Percentiles rank a stretch among this genome's conserved stretches.
Conservation (phyloP, 2,797 vertebrate genomes). For the Gymnoscopelus microlampas region DNA sequence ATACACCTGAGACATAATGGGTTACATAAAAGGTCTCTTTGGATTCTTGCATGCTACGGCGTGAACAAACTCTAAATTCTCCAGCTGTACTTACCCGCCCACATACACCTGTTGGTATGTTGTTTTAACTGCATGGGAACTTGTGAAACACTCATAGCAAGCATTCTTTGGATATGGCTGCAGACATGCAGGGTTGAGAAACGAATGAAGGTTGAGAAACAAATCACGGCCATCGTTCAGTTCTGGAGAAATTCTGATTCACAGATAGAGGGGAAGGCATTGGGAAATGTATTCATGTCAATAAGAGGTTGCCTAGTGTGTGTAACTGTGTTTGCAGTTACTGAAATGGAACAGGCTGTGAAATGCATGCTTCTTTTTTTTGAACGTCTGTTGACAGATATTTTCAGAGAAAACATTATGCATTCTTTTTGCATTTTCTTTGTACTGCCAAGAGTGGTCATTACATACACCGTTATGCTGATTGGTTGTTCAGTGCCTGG, state of each 20-base stretch:
- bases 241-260: slow-evolving; percentile 11
- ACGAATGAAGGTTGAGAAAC: slow-evolving; percentile 34
- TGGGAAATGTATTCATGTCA: slow-evolving; percentile 16
- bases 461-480: neutral
- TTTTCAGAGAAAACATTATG: slow-evolving; percentile 20
- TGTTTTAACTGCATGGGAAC: slow-evolving; percentile 34
- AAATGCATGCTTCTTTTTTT: neutral
- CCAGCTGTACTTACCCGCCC: slow-evolving; percentile 56
- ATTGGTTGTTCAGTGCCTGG: too few relatives aligned
- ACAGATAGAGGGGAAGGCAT: slow-evolving; percentile 6
- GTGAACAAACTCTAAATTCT: slow-evolving; percentile 48
- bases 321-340: neutral
- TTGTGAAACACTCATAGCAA: slow-evolving; percentile 59
- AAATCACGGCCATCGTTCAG: slow-evolving; percentile 11
- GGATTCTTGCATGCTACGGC: slow-evolving; percentile 49
- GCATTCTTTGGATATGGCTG: slow-evolving; percentile 47
- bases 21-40: slow-evolving; percentile 46
- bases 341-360: neutral
- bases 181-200: slow-evolving; percentile 19
- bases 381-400: slow-evolving; percentile 33
- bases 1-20: slow-evolving; percentile 49
- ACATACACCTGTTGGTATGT: slow-evolving; percentile 66
- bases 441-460: neutral
- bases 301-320: neutral
- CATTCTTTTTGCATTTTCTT: neutral